Base-by-base conservation (phyloP, 1,140 invertebrate genomes). In the Akabosia matsudoensis region DNA sequence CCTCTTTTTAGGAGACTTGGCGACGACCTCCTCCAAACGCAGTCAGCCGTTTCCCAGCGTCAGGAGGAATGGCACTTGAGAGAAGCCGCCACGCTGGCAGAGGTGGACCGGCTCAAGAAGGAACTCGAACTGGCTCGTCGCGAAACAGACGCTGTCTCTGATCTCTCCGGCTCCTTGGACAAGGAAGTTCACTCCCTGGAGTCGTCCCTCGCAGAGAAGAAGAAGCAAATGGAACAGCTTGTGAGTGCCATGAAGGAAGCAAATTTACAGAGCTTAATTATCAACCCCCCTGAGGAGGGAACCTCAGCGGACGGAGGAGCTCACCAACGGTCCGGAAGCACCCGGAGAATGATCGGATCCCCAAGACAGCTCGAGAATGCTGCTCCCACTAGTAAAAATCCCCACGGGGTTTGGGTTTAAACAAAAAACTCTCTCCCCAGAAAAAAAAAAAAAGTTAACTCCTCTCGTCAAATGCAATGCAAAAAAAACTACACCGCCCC, bases 381-480 rank as follows among this genome's bases (percentile, higher is more conserved):
- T 37, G 93, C 96, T 64, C 93, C 94, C 54, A 96, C 94, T 22
- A 96, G 92, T 84, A 96, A 96, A 86, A 97, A 97, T 86, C 95
- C 95, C 51, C 94, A 97, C 83, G 95, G 95, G 30, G 95, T 97
- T 72, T 97, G 95, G 95, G 95, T 97, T 52, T 97, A 88, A 88
- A 70, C 24, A 64, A 22, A 64, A 28, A 64, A 64, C n/a, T 45
- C 7, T 10, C 18, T 45, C 37, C 7, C 18, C 7, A 10, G 37
- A 18, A 45, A 45, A 45, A 10, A 10, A 45, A 18, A 45, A 18
- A 45, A 45, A 45, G 7, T 18, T 18, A 45, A 45, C 37, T 18
- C n/a, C n/a, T n/a, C n/a, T n/a, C n/a, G n/a, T n/a, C n/a, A n/a
- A n/a, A n/a, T n/a, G n/a, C n/a, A n/a, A n/a, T n/a, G 45, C 45